Percentiles rank a stretch among this genome's conserved stretches.
Conservation (phyloP, 2,888 invertebrate genomes). For the Keiferia lycopersicella region DNA sequence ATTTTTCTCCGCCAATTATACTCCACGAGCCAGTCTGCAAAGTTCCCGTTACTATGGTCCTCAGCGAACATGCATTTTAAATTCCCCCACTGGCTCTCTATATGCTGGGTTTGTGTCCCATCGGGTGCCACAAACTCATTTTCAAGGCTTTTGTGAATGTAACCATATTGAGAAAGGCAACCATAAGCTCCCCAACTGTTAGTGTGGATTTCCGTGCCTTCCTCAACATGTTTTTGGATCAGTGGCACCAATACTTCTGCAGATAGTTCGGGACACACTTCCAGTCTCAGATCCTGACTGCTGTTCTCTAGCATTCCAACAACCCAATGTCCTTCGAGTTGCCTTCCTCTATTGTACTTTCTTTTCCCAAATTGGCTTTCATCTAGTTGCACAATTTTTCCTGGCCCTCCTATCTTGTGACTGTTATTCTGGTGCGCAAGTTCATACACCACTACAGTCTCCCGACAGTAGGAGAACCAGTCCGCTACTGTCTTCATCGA, state of each 20-base stretch:
- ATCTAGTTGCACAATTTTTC: constrained; percentile 38
- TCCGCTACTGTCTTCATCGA: background rate
- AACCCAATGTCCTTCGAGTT: constrained; percentile 19
- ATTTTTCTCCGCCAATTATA: too few relatives aligned
- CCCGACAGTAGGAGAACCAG: constrained; percentile 34
- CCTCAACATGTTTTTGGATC: background rate
- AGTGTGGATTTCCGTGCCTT: background rate
- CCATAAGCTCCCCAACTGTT: background rate
- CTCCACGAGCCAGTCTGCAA: too few relatives aligned
- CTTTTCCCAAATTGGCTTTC: constrained; percentile 35
- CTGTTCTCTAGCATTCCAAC: constrained; percentile 24
- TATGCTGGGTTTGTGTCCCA: too few relatives aligned
- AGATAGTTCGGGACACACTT: constrained; percentile 9
- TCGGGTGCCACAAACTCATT: constrained; percentile 32
- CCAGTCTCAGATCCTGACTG: constrained; percentile 17
- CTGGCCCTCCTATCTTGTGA: constrained; percentile 33
- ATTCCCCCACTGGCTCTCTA: too few relatives aligned
- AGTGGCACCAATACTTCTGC: constrained; percentile 10
- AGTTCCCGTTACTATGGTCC: too few relatives aligned
- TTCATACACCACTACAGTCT: constrained; percentile 32
- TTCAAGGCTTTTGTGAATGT: too few relatives aligned
- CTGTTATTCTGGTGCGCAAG: constrained; percentile 26
- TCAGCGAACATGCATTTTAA: too few relatives aligned
- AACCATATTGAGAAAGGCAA: too few relatives aligned
- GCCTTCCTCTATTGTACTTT: constrained; percentile 31